Evolutionary conservation across 2,888 invertebrate genomes (phyloP).

Genomic region (Oxytorus armatus): DNA sequence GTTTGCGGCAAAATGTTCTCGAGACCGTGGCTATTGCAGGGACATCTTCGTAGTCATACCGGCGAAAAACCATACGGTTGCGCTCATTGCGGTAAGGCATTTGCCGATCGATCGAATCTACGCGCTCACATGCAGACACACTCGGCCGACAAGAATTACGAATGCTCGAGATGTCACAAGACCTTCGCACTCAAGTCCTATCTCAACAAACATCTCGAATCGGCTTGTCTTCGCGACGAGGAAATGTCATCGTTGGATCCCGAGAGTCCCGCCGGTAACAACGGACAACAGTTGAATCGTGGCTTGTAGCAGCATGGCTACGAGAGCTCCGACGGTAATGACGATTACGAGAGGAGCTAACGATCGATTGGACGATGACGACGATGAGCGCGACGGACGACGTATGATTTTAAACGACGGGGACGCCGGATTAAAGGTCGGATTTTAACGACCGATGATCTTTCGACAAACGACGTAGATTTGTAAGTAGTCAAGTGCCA

Average conservation of each 20-base stretch:
- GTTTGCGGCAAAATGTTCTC: conserved; percentile 98
- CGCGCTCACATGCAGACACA: conserved; percentile 98
- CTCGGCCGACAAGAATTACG: conserved; percentile 95
- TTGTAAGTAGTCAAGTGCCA: conserved; percentile 67
- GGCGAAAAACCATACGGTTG: conserved; percentile 98
- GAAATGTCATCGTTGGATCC: conserved; percentile 71
- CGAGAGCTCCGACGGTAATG: conserved; percentile 56
- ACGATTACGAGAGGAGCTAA: conserved; percentile 61
- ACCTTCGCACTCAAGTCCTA: conserved; percentile 98
- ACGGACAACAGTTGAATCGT: conserved; percentile 72
- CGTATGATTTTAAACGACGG: too few species aligned
- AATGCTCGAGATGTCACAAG: conserved; percentile 95
- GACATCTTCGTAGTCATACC: conserved; percentile 95
- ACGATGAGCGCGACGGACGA: neutral
- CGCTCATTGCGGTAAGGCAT: conserved; percentile 96
- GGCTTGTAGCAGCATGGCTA: conserved; percentile 80
- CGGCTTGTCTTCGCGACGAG: conserved; percentile 91
- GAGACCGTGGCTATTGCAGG: conserved; percentile 97
- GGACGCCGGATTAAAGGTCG: neutral
- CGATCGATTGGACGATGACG: conserved; percentile 46
- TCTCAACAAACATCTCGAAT: conserved; percentile 97
- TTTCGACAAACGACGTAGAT: conserved; percentile 15
- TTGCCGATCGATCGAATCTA: conserved; percentile 97
- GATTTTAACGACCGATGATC: neutral
- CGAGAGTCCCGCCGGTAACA: conserved; percentile 50